Percentiles rank a stretch among this genome's conserved stretches.
These are phyloP conservation scores for Habropoda laboriosa DNA, from an alignment of 1,140 invertebrate species.

Conservation along the genomic window DNA sequence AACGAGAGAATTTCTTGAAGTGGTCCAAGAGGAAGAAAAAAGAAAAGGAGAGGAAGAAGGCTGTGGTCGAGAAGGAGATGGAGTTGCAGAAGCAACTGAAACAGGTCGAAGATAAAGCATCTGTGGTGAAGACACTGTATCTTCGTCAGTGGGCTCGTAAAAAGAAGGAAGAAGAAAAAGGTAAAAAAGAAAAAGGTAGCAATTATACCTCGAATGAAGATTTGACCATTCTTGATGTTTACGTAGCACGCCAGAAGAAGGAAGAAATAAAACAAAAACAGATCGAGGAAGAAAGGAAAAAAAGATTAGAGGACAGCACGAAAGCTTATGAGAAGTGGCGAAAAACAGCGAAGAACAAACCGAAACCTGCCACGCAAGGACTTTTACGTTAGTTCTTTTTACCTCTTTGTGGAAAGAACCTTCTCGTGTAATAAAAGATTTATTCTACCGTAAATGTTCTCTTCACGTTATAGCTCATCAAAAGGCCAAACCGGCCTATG, in stretches of 20 bases:
- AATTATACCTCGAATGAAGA: no score
- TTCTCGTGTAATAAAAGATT: not conserved
- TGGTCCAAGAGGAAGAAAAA: constrained; percentile 72
- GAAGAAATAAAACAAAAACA: constrained; percentile 60
- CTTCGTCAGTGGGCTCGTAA: constrained; percentile 72
- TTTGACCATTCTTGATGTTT: not conserved
- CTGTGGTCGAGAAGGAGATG: constrained; percentile 63
- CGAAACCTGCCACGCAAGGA: constrained; percentile 77
- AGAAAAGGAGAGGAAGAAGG: constrained; percentile 61
- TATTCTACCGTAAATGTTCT: not conserved
- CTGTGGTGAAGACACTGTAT: constrained; percentile 61
- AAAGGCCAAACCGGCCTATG: constrained; percentile 74
- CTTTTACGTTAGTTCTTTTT: constrained; percentile 73
- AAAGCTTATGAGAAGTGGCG: constrained; percentile 76
- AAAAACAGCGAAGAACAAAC: constrained; percentile 72
- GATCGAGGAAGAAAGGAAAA: constrained; percentile 63
- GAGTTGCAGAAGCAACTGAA: constrained; percentile 66
- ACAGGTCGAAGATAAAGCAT: constrained; percentile 65
- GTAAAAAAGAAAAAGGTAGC: constrained; percentile 38
- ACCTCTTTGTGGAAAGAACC: not conserved
- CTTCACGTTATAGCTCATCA: constrained; percentile 73
- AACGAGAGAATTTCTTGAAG: constrained; percentile 69
- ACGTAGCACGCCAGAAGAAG: constrained; percentile 52
- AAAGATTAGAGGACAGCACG: constrained; percentile 64
- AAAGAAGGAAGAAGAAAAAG: constrained; percentile 71